Base-by-base conservation (phyloP, 2,888 invertebrate species). In the Cyclophora albipunctata region DNA sequence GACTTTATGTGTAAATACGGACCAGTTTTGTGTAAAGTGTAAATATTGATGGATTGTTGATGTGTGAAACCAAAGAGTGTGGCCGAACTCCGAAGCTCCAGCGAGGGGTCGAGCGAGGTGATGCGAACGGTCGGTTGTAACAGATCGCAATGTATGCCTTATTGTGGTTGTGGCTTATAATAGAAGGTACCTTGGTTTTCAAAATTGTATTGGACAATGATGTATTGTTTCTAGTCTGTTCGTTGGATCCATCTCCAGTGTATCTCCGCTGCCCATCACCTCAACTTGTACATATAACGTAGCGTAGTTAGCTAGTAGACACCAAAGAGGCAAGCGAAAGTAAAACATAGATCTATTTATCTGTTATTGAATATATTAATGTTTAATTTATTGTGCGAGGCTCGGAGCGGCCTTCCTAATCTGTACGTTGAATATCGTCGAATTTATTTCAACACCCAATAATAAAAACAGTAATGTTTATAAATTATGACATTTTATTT, bases 271-370 rank as follows among this genome's bases (percentile, higher is more conserved):
- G 20, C 5, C 37, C 4, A 37, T 59, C 61, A 63, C 50, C 53
- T 59, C 59, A 59, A 51, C 48, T 57, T 71, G 66, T 73, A 73
- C 57, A 67, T 67, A 64, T 52, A 65, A 65, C 60, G 56, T 60
- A 71, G 62, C 68, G 55, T 73, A 69, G 66, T 79, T 86, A 88
- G 88, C 87, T 88, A 87, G 87, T 87, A 86, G 82, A 87, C 73
- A 87, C 88, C 88, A 88, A 88, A 88, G 88, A 88, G 82, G 87
- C 79, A 73, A 77, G 74, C 73, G 69, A 75, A 67, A 62, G 71
- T 68, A 63, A 66, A 61, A 68, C 74, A 73, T 74, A 78, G 71
- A 80, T 68, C 67, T 84, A 84, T 85, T 81, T 85, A 83, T 80
- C 78, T 87, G 87, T 87, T 88, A 81, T 75, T 66, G 71, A 78